Base-by-base conservation (phyloP, 2,797 vertebrate species). In the Sebastes taczanowskii region DNA sequence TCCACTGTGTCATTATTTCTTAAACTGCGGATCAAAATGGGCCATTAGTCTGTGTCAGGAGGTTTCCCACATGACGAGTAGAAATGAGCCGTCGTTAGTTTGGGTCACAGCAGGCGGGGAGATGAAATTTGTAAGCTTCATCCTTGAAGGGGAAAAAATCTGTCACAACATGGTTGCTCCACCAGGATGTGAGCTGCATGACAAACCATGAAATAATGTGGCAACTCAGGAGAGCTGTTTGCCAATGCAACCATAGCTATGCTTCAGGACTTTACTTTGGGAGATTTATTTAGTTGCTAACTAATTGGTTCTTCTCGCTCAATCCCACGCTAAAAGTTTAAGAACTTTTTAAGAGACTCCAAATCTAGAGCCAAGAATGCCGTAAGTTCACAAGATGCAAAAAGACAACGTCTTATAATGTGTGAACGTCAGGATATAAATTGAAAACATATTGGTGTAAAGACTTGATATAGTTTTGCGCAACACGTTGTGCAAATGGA, bases 1-100 rank as follows among this genome's bases (percentile, higher is more conserved):
- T 81, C 58, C 49, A 25, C 34, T 11, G 5, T 71, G 64, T 67
- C 72, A 61, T 66, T 66, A n/a, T 68, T 79, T 68, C 27, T 71
- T 25, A 30, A 55, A 55, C 46, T 25, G 70, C 2, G 6, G 32
- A 64, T 80, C 23, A 27, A 59, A 67, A 10, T 11, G 46, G 23
- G 8, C n/a, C 71, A 62, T 78, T 60, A 10, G 60, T 78, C 25
- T 46, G 20, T 11, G 61, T 83, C 78, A 61, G 60, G 22, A 23
- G 1, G 52, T 3, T 70, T 27, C 29, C 68, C 71, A 78, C 77
- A 83, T 68, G 71, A 74, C n/a, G 7, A 11, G 27, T 18, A 29
- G 1, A 65, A 79, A 56, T 20, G 56, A 77, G 60, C 22, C 6
- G 10, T 62, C 2, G 27, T 32, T 29, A 32, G 63, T 76, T 78